These are phyloP conservation scores for Monomorium pharaonis DNA, from an alignment of 1,140 invertebrate species.

Conservation along the genomic window DNA sequence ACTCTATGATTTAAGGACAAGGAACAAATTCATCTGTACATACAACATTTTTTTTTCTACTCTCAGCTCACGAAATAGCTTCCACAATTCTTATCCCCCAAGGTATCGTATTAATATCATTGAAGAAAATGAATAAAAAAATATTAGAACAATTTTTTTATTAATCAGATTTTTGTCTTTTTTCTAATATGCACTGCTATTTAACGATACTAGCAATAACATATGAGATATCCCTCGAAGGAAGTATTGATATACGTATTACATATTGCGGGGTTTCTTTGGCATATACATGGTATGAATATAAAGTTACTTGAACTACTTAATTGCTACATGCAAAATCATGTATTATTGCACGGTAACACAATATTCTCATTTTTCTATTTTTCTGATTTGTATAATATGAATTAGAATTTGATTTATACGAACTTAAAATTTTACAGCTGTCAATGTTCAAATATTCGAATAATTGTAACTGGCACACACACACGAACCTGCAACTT, in stretches of 20 bases:
- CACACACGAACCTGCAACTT: not conserved
- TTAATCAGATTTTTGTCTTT: not conserved
- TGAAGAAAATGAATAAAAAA: not conserved
- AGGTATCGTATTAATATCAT: not conserved
- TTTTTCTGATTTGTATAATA: constrained; percentile 5
- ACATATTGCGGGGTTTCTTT: constrained; percentile 70
- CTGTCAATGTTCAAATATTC: constrained; percentile 6
- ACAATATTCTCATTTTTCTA: not conserved
- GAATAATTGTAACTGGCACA: constrained; percentile 5
- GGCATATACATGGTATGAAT: constrained; percentile 62
- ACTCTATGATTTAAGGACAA: not conserved
- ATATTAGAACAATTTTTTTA: not conserved
- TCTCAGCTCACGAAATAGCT: not conserved
- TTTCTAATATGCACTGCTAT: not conserved
- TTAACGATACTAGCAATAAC: constrained; percentile 27
- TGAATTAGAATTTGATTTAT: not conserved
- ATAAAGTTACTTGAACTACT: constrained; percentile 52
- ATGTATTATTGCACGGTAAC: constrained; percentile 30
- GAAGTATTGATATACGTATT: constrained; percentile 58
- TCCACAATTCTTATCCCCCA: not conserved
- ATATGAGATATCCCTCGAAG: constrained; percentile 59
- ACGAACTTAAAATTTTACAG: not conserved
- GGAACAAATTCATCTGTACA: not conserved
- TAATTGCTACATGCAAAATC: constrained; percentile 32
- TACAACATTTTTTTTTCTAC: not conserved